Evolutionary conservation across 2,113 vertebrate genomes (phyloP).

Genomic region (Datnioides undecimradiatus): DNA sequence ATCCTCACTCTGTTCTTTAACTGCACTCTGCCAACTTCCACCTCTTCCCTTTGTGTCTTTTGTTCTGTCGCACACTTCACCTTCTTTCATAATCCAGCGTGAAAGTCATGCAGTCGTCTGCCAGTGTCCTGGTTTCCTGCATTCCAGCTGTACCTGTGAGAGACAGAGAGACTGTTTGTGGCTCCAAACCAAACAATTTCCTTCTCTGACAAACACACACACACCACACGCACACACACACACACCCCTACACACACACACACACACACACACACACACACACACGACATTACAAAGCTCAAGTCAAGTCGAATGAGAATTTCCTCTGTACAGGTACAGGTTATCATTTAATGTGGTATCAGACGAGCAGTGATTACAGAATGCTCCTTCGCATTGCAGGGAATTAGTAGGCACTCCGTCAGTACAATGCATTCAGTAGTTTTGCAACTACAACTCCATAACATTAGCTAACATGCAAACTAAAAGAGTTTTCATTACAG

Average conservation of each 20-base stretch:
- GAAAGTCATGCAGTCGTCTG: neutral
- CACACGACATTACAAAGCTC: neutral
- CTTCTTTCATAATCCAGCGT: neutral
- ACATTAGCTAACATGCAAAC: too few relatives aligned
- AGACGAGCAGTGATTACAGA: neutral
- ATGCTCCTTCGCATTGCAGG: neutral
- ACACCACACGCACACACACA: neutral
- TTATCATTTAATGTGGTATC: neutral
- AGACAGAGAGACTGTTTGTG: conserved; percentile 19
- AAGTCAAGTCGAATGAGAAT: neutral
- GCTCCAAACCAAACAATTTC: conserved; percentile 29
- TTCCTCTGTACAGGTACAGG: conserved; percentile 4
- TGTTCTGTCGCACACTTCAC: neutral
- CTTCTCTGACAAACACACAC: neutral
- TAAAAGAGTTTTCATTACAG: too few relatives aligned
- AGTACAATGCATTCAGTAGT: too few relatives aligned
- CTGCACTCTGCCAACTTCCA: neutral
- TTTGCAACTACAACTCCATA: too few relatives aligned
- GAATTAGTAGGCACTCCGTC: too few relatives aligned
- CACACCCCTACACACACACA: neutral
- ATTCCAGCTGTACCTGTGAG: conserved; percentile 48
- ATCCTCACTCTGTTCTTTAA: neutral
- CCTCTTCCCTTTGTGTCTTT: conserved; percentile 1
- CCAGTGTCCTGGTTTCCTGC: conserved; percentile 47
- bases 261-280: neutral